Evolutionary conservation across 2,113 vertebrate genomes (phyloP), one percentile per base, ranked within the genome.

Genomic region (Neogale vison): DNA sequence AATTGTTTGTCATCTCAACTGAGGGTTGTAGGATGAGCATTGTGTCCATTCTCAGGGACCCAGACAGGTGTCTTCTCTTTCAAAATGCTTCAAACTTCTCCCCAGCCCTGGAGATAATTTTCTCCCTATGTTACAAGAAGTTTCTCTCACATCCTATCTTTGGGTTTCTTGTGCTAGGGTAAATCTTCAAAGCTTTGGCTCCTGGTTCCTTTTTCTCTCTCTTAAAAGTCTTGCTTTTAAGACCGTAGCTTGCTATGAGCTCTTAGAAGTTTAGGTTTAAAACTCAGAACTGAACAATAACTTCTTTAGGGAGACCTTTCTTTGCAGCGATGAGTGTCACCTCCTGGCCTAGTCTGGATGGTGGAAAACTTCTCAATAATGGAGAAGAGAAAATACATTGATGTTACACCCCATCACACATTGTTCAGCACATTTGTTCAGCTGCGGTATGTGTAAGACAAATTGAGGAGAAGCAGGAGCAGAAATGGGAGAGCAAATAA

Each of bases 201-300:
- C 77, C 31, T 45, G 29, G 34, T 45, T 26, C 36, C 31, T 24
- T 36, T 29, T 36, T 80, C 21, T n/a, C 50, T 83, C 50, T 21
- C 21, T 36, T 61, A 4, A 72, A 82, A 92, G 21, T 39, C 65
- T 72, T n/a, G 39, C 14, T 61, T 45, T 79, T 90, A 59, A 74
- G 80, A 72, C 39, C 21, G 2, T 57, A 18, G 20, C 69, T 85
- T 76, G 57, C 34, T 52, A 42, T 5, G 34, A 85, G 39, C 18
- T 76, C 69, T 85, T 50, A 76, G 61, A 93, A 50, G 34, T 77
- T 55, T 65, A 86, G 45, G n/a, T 86, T 89, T 93, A 77, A 86
- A 52, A 42, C 57, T 77, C 59, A 52, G 52, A 86, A 65, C 59
- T 55, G 57, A 77, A 36, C 45, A 52, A 18, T 3, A 3, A 52